Percentiles rank a stretch among this genome's conserved stretches.
These are phyloP conservation scores for Lepus townsendii DNA, from an alignment of 2,797 vertebrate species.

Conservation along the genomic window DNA sequence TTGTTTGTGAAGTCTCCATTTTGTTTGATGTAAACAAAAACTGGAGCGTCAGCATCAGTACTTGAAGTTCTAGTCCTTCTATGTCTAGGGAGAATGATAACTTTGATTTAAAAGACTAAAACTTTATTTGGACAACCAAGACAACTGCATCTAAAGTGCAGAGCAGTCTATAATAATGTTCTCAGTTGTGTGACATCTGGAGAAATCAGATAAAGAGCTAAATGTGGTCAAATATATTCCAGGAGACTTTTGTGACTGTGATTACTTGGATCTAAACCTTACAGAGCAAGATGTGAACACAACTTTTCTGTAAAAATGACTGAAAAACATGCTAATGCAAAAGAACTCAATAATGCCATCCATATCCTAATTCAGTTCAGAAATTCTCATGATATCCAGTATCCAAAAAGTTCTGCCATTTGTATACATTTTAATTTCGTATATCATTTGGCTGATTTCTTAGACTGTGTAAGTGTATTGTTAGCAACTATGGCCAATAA, in stretches of 20 bases:
- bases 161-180: not conserved
- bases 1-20: not conserved
- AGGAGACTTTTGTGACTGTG: not conserved
- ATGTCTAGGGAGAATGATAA: not conserved
- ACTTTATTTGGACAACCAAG: not conserved
- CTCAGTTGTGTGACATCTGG: not conserved
- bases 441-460: not conserved
- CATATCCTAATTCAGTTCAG: not conserved
- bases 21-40: not conserved
- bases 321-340: not conserved
- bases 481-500: not conserved
- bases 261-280: not conserved
- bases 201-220: not conserved
- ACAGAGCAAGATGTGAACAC: not conserved
- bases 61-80: not conserved
- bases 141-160: not conserved
- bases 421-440: not conserved
- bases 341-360: not conserved
- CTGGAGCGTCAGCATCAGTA: not conserved
- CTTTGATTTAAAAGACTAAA: not conserved
- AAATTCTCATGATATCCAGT: not conserved
- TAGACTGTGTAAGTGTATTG: not conserved
- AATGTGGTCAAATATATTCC: not conserved
- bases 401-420: not conserved
- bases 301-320: slow-evolving; percentile 23